Base-by-base conservation (phyloP, 2,797 vertebrate genomes). In the Sitta carolinensis region DNA sequence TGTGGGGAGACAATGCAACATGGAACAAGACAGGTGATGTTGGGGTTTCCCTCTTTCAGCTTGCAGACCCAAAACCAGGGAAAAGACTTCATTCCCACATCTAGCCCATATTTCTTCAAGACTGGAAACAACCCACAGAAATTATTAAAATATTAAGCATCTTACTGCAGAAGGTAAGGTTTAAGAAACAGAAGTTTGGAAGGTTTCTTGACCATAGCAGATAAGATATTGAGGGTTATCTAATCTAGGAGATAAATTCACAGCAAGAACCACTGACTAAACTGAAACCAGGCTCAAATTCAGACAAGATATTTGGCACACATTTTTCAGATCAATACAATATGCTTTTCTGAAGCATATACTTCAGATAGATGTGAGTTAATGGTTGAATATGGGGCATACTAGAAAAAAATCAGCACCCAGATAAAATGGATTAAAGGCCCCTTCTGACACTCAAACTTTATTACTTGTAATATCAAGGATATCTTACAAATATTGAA, bases 1-100 rank as follows among this genome's bases (percentile, higher is more conserved):
- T 42, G 25, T 11, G 70, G 38, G 32, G 38, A 51, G 73, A 23
- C 17, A 63, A 8, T 5, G 6, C 22, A 75, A 68, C 10, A 4
- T 3, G 14, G 36, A 58, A 32, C 16, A 55, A 30, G 34, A 61
- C 2, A 1, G 1, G 10, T 29, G 10, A 21, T 23, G 5, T 1
- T n/a, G 17, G 6, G 4, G 7, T 63, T 52, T 6, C 4, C 7
- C 7, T 1, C 20, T 61, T 80, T 48, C 20, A 14, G 23, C 47
- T 52, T 45, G 8, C 29, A 78, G 15, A 18, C 11, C 27, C 4
- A 36, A 34, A 76, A 61, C 4, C 8, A 43, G 13, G 29, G 21
- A 30, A 72, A 61, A 75, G 4, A 55, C 18, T 75, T 75, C n/a
- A n/a, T n/a, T 23, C 3, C 6, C 11, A 17, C 6, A 36, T 32